Base-by-base conservation (phyloP, 1,140 invertebrate species). In the Aporrectodea caliginosa region DNA sequence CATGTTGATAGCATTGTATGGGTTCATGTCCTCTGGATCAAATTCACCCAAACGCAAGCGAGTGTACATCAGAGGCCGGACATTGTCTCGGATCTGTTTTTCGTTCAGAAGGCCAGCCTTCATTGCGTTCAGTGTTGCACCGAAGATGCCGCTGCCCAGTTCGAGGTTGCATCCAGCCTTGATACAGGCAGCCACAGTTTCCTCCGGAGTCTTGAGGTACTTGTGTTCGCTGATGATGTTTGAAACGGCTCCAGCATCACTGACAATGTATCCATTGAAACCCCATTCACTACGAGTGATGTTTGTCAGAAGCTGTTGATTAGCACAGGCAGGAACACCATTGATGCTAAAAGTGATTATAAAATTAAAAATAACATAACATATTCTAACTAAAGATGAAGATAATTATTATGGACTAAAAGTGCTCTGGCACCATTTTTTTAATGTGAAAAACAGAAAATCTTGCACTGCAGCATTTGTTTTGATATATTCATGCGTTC, bases 21-120 rank as follows among this genome's bases (percentile, higher is more conserved):
- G 84, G 75, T 85, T 85, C 80, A 82, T 83, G 1, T 82, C 75
- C 33, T 83, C 82, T 16, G 86, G 86, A 81, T 87, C 86, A 79
- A 87, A 86, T 72, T 86, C 85, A 35, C 86, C 86, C 16, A 86
- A 81, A 30, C 76, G 69, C 68, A 80, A 2, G 73, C 85, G 79
- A 0, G 85, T 87, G 79, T 88, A 86, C 70, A 88, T 85, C 35
- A 88, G 81, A 14, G 87, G 87, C 69, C 83, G 83, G 0, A 85
- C 77, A 16, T 69, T 73, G 2, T 84, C 79, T 16, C 35, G 2
- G 12, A 84, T 12, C 22, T 82, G 22, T 16, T 79, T 35, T 34
- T 79, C 34, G 12, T 69, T 83, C 0, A 84, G 14, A 16, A 72
- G 32, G 1, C 81, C 75, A 29, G 73, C 31, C 31, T 75, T 1